Conservation (phyloP, 1,140 invertebrate genomes). For the Diabrotica virgifera region DNA sequence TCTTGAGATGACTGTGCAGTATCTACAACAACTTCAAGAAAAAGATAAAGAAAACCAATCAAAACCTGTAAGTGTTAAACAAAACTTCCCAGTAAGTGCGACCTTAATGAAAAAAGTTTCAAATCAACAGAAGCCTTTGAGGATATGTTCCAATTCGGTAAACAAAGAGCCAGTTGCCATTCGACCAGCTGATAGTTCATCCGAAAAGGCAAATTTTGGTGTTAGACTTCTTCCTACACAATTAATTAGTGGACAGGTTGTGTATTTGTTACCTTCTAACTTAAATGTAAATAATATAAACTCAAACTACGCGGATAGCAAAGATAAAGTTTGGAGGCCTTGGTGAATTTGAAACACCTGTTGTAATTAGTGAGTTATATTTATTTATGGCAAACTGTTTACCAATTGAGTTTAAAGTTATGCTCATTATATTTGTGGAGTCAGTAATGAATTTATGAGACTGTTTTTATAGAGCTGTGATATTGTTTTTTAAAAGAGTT, state of each 20-base stretch:
- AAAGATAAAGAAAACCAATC: conserved; percentile 29
- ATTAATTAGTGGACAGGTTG: conserved; percentile 38
- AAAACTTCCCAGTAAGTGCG: neutral
- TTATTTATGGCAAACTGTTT: too few relatives aligned
- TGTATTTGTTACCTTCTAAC: conserved; percentile 40
- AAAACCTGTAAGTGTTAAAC: neutral
- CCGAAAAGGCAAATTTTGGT: conserved; percentile 27
- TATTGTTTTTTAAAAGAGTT: too few relatives aligned
- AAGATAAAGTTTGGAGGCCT: conserved; percentile 41
- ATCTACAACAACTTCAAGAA: conserved; percentile 52
- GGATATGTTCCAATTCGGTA: neutral
- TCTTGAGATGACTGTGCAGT: conserved; percentile 63
- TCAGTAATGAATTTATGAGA: too few relatives aligned
- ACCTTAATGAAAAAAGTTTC: neutral
- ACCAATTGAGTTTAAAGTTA: too few relatives aligned
- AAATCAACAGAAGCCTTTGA: conserved; percentile 17
- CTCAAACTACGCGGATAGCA: conserved; percentile 18
- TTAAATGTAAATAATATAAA: conserved; percentile 14
- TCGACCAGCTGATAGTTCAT: conserved; percentile 31
- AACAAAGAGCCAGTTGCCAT: conserved; percentile 21
- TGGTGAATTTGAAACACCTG: conserved; percentile 37
- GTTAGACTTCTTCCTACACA: conserved; percentile 42
- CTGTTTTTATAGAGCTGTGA: too few relatives aligned
- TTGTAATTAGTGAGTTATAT: neutral
- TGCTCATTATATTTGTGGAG: too few relatives aligned